A percentile compares a stretch with the other conserved stretches of the same genome.
Evolutionary conservation across 1,140 invertebrate species (phyloP).

Genomic region (Microplitis demolitor): DNA sequence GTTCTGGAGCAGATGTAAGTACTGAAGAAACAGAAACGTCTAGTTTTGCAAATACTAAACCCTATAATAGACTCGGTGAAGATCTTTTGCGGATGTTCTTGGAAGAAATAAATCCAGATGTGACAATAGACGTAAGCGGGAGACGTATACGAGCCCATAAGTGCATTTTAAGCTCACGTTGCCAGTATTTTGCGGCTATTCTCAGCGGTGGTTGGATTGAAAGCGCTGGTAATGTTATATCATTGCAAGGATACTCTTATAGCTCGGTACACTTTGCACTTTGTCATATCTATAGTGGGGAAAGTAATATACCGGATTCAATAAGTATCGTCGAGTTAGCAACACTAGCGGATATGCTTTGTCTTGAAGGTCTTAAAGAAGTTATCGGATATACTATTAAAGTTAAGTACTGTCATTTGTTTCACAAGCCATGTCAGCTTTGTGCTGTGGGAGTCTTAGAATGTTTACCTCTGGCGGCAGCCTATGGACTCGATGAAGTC

Average conservation of each 20-base stretch:
- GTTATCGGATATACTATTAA: conserved; percentile 85
- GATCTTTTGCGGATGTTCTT: conserved; percentile 87
- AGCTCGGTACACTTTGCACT: conserved; percentile 85
- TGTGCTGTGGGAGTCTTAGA: conserved; percentile 81
- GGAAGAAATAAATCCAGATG: conserved; percentile 85
- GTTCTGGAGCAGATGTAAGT: conserved; percentile 61
- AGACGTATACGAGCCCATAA: conserved; percentile 84
- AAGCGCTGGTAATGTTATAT: conserved; percentile 80
- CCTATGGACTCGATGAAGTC: conserved; percentile 85
- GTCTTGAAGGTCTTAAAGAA: conserved; percentile 87
- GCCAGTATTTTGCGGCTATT: conserved; percentile 90
- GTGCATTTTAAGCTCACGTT: conserved; percentile 85
- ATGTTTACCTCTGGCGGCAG: conserved; percentile 78
- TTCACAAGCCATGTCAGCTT: conserved; percentile 80
- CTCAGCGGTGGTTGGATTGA: conserved; percentile 83
- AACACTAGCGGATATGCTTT: conserved; percentile 84
- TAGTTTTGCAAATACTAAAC: conserved; percentile 54
- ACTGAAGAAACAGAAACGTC: conserved; percentile 63
- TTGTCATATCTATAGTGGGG: conserved; percentile 90
- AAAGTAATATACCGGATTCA: conserved; percentile 80
- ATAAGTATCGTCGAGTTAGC: conserved; percentile 86
- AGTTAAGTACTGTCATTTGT: conserved; percentile 89
- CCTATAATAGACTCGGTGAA: conserved; percentile 75
- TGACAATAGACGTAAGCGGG: conserved; percentile 79
- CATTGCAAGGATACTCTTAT: conserved; percentile 82